A percentile compares a stretch with the other conserved stretches of the same genome.
phyloP scores from a whole-genome alignment of 2,797 vertebrate genomes.

The Gadopsis marmoratus region DNA sequence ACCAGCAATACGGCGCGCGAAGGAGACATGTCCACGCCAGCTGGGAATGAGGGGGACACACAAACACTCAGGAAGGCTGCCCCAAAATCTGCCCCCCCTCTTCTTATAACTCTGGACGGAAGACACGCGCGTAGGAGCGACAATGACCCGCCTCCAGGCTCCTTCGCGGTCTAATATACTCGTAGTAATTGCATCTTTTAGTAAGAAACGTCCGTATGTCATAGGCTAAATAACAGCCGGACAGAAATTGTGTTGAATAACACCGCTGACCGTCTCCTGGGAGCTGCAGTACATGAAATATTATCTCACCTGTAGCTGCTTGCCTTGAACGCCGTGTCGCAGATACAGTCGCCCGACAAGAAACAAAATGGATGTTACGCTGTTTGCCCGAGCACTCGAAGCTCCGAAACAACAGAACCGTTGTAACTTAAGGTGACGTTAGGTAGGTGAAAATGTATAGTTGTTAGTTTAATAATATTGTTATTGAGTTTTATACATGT shows the following conservation, averaged over 20 bases:
- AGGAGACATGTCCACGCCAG: slow-evolving; percentile 59
- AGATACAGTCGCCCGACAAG: slow-evolving; percentile 54
- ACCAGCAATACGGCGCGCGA: slow-evolving; percentile 86
- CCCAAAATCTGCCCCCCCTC: background rate
- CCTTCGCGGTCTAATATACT: slow-evolving; percentile 10
- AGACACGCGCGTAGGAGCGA: slow-evolving; percentile 16
- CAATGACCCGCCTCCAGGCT: slow-evolving; percentile 4
- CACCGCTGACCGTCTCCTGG: slow-evolving; percentile 42
- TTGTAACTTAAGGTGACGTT: background rate
- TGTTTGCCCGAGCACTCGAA: background rate
- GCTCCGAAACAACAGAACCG: background rate
- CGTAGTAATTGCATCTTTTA: slow-evolving; percentile 9
- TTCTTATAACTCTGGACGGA: background rate
- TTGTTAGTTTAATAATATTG: rapidly evolving
- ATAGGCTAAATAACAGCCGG: background rate
- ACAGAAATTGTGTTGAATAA: too few species aligned
- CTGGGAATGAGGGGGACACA: background rate
- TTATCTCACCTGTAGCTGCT: slow-evolving; percentile 51
- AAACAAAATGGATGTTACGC: slow-evolving; percentile 55
- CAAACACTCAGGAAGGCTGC: slow-evolving; percentile 3
- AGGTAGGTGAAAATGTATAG: rapidly evolving
- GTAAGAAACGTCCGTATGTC: background rate
- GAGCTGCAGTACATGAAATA: slow-evolving; percentile 2
- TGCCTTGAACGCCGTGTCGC: slow-evolving; percentile 41
- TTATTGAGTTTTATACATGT: background rate